Evolutionary conservation across 37 sponge, comb jelly and placozoan genomes (phyloP), one percentile per base, ranked within the genome.

Genomic region (Haliclona indistincta): DNA sequence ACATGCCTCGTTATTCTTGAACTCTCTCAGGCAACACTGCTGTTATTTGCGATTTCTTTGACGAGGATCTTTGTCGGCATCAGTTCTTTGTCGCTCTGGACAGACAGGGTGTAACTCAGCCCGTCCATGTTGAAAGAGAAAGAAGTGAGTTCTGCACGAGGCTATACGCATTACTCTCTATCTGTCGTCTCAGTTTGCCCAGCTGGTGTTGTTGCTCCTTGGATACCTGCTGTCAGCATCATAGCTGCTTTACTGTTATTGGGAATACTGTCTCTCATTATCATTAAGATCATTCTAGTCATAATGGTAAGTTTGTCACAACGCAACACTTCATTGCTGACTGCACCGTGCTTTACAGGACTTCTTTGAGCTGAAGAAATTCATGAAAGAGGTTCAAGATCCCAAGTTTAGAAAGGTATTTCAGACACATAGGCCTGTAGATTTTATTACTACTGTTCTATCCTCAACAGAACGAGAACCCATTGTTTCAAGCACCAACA

Each of bases 381-480:
- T 73, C 60, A 64, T 70, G 23, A 39, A 66, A n/a, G 86, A 86
- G 20, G 52, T 86, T 28, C 30, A 65, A 5, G 64, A 65, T 52
- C 74, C 79, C n/a, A 65, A 72, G 17, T 81, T 81, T 26, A 58
- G 60, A 58, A 58, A 58, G 60, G 70, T 68, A 43, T 25, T n/a
- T 8, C 33, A 44, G 3, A 43, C n/a, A 26, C 43, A 44, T 8
- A 17, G 13, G 3, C n/a, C 70, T 6, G 5, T 40, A 41, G 20
- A 40, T 20, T 53, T 38, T 43, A 56, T 43, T 36, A 63, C 17
- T 45, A 4, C 45, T n/a, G 23, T 43, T 2, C 23, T 42, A 40
- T 62, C 29, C 7, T 1, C 26, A 2, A 22, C 76, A 90, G 91
- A 84, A 81, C 45, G 78, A 80, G 41, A 90, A 90, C 51, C 91